Evolutionary conservation across 2,797 vertebrate genomes (phyloP).

Genomic region (Botia kubotai): DNA sequence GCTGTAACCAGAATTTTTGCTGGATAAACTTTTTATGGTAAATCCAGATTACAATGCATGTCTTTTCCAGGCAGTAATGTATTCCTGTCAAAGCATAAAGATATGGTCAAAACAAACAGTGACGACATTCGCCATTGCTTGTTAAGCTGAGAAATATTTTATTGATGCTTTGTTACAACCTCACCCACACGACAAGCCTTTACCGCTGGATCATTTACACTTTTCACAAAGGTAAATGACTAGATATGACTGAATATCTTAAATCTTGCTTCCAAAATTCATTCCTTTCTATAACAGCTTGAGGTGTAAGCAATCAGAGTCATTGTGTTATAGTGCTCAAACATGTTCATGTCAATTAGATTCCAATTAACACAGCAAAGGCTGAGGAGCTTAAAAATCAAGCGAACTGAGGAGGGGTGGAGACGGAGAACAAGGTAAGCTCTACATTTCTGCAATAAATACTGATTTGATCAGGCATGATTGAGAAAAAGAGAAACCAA

Average conservation of each 20-base stretch:
- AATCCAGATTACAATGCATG: slow-evolving; percentile 34
- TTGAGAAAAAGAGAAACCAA: slow-evolving; percentile 46
- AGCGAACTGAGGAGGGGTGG: slow-evolving; percentile 44
- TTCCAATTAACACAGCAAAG: slow-evolving; percentile 57
- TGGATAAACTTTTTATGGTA: slow-evolving; percentile 50
- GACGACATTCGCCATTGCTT: slow-evolving; percentile 53
- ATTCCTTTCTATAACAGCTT: slow-evolving; percentile 50
- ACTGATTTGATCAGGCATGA: slow-evolving; percentile 65
- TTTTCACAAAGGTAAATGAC: slow-evolving; percentile 57
- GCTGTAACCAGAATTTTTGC: slow-evolving; percentile 48
- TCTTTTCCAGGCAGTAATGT: slow-evolving; percentile 9
- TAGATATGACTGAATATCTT: slow-evolving; percentile 53
- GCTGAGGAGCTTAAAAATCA: slow-evolving; percentile 46
- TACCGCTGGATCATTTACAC: slow-evolving; percentile 44
- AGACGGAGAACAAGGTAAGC: slow-evolving; percentile 59
- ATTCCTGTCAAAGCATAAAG: slow-evolving; percentile 62
- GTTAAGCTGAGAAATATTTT: slow-evolving; percentile 66
- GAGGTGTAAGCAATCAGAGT: slow-evolving; percentile 58
- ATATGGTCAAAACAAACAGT: slow-evolving; percentile 63
- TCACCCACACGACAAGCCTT: slow-evolving; percentile 58
- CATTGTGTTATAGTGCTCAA: slow-evolving; percentile 54
- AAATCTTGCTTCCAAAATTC: slow-evolving; percentile 33
- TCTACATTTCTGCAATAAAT: slow-evolving; percentile 71
- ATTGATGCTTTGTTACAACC: slow-evolving; percentile 65
- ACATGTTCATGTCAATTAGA: slow-evolving; percentile 47